A percentile compares a stretch with the other conserved stretches of the same genome.
Evolutionary conservation across 2,113 vertebrate species (phyloP).

Genomic region (Beaufortia kweichowensis): DNA sequence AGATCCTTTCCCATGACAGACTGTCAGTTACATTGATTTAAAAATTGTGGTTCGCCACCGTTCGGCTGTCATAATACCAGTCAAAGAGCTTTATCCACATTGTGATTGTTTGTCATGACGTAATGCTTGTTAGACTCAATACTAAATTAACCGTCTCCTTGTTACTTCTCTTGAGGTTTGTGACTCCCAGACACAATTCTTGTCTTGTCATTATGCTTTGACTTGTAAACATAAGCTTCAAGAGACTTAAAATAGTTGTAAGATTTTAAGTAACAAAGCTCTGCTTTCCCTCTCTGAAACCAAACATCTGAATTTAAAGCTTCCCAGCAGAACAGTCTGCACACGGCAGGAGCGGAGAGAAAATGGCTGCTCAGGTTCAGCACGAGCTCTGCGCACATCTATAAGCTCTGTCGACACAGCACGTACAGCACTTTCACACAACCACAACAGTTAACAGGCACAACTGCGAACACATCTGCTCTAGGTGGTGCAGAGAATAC

Average conservation of each 20-base stretch:
- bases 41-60: constrained; percentile 39
- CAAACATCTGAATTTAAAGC: constrained; percentile 38
- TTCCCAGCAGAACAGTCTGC: not conserved
- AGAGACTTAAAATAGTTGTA: constrained; percentile 18
- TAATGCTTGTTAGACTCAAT: constrained; percentile 24
- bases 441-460: constrained; percentile 20
- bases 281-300: constrained; percentile 10
- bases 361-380: constrained; percentile 47
- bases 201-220: constrained; percentile 23
- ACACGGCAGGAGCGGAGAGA: constrained; percentile 34
- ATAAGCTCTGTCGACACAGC: constrained; percentile 3
- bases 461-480: constrained; percentile 31
- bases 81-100: constrained; percentile 8
- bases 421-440: constrained; percentile 54
- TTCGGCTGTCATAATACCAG: constrained; percentile 47
- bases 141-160: constrained; percentile 45
- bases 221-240: constrained; percentile 19
- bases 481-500: not conserved
- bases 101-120: constrained; percentile 1
- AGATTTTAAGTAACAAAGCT: constrained; percentile 32
- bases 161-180: constrained; percentile 18
- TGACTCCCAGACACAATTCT: constrained; percentile 23
- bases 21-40: not conserved
- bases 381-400: constrained; percentile 39
- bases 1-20: not conserved